A percentile compares a stretch with the other conserved stretches of the same genome.
phyloP scores from a whole-genome alignment of 2,113 vertebrate genomes.

The Psilopsiagon aurifrons region DNA sequence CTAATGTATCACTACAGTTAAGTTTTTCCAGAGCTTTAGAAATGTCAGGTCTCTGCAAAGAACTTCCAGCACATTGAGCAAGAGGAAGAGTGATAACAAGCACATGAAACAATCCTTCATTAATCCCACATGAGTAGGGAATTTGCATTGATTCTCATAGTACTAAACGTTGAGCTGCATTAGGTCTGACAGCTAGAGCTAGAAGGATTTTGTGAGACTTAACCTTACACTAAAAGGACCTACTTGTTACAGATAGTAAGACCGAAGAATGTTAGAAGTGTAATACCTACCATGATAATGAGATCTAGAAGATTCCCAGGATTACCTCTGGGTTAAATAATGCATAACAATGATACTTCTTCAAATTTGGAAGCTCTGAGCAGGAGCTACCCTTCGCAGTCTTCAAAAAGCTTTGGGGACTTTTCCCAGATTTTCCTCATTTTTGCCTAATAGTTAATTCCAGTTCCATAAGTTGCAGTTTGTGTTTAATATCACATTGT shows the following conservation, averaged over 20 bases:
- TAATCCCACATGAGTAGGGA: slow-evolving; percentile 55
- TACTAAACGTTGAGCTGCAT: slow-evolving; percentile 56
- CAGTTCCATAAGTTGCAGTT: slow-evolving; percentile 68
- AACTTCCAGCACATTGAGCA: slow-evolving; percentile 50
- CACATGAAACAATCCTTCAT: slow-evolving; percentile 62
- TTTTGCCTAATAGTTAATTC: slow-evolving; percentile 68
- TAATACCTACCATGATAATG: slow-evolving; percentile 73
- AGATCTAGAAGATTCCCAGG: slow-evolving; percentile 65
- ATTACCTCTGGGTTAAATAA: slow-evolving; percentile 62
- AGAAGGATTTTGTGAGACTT: slow-evolving; percentile 66
- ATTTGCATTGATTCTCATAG: slow-evolving; percentile 71
- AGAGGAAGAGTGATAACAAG: slow-evolving; percentile 50
- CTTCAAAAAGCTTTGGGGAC: slow-evolving; percentile 56
- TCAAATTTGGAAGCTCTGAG: slow-evolving; percentile 71
- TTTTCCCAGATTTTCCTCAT: slow-evolving; percentile 36
- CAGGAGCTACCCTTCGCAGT: slow-evolving; percentile 64
- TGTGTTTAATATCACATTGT: slow-evolving; percentile 64
- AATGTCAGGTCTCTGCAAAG: slow-evolving; percentile 57
- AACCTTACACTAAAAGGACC: slow-evolving; percentile 69
- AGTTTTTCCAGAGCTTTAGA: slow-evolving; percentile 60
- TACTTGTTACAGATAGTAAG: slow-evolving; percentile 54
- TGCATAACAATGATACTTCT: slow-evolving; percentile 47
- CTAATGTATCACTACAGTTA: slow-evolving; percentile 5
- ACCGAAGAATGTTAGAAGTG: slow-evolving; percentile 65
- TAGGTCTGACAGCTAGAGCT: slow-evolving; percentile 39